These are phyloP conservation scores for Borostomias antarcticus DNA, from an alignment of 2,797 vertebrate genomes.

Conservation along the genomic window DNA sequence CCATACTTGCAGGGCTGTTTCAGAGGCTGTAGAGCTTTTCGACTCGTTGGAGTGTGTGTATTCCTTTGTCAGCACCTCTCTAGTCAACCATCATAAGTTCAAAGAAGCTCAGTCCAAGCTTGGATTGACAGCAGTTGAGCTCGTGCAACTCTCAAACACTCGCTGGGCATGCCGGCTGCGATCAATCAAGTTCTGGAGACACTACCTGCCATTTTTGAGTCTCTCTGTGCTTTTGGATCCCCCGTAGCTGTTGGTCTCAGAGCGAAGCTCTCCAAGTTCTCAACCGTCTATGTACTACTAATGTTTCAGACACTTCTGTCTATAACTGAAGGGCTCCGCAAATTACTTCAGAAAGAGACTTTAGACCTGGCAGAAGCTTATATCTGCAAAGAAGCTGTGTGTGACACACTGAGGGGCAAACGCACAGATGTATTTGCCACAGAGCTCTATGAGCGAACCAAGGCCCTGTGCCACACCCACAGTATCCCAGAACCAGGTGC, in stretches of 20 bases:
- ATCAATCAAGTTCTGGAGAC: slow-evolving; percentile 10
- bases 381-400: slow-evolving; percentile 7
- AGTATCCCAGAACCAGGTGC: not conserved
- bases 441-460: slow-evolving; percentile 20
- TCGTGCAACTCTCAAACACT: slow-evolving; percentile 13
- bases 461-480: slow-evolving; percentile 5
- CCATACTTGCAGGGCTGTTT: slow-evolving; percentile 17
- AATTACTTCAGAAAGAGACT: slow-evolving; percentile 10
- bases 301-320: slow-evolving; percentile 17
- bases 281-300: slow-evolving; percentile 10
- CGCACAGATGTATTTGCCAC: slow-evolving; percentile 16
- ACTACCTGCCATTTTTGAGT: no score
- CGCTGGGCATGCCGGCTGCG: slow-evolving; percentile 24
- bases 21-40: slow-evolving; percentile 19
- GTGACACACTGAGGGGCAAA: not conserved
- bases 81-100: slow-evolving; percentile 13
- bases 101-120: slow-evolving; percentile 19
- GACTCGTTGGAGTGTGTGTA: slow-evolving; percentile 19
- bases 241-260: slow-evolving; percentile 14
- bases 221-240: slow-evolving; percentile 8
- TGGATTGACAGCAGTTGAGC: slow-evolving; percentile 15
- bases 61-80: slow-evolving; percentile 19
- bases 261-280: slow-evolving; percentile 14
- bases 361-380: slow-evolving; percentile 13
- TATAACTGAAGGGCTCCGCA: slow-evolving; percentile 18